Base-by-base conservation (phyloP, 2,113 vertebrate species). In the Gallinago media region DNA sequence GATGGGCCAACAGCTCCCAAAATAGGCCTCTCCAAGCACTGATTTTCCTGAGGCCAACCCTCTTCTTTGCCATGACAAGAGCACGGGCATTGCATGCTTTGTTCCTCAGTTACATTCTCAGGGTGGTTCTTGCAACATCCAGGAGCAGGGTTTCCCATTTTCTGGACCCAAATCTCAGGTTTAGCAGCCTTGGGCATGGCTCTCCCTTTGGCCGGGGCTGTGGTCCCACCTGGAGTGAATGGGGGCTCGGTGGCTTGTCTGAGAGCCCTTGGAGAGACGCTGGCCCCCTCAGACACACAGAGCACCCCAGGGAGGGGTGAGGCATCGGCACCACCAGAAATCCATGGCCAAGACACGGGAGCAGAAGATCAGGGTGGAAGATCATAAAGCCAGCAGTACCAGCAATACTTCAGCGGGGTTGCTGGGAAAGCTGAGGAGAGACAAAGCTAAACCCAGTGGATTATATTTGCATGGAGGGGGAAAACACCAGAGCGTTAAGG, bases 231-330 rank as follows among this genome's bases (percentile, higher is more conserved):
- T 40, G 75, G 42, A 86, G 14, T 20, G 44, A 52, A 42, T 5
- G 25, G 21, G 11, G n/a, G 6, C 36, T 91, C 2, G 8, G 7
- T 18, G 25, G 1, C 44, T 52, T 3, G 2, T 27, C 27, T 10
- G 19, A 62, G 59, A 38, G 44, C 31, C 26, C n/a, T 56, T 26
- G 10, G n/a, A 70, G 46, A 56, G 46, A 22, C 31, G 50, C 75
- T 83, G 0, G 0, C 4, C 38, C 46, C 47, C 0, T 0, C 4
- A 1, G 65, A 20, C 47, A 44, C 38, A 15, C 21, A 29, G 38
- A 68, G 23, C 7, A 10, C 1, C 31, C 2, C 3, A 20, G 23
- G 31, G 36, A 15, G 15, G 15, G 9, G 23, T 6, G 27, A 58
- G 59, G 38, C 70, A 77, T 67, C 34, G 59, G 50, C 61, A 38